Percentiles rank a stretch among this genome's conserved stretches.
Conservation (phyloP, 35 echinoderm and acorn worm genomes). For the Heliocidaris erythrogramma region DNA sequence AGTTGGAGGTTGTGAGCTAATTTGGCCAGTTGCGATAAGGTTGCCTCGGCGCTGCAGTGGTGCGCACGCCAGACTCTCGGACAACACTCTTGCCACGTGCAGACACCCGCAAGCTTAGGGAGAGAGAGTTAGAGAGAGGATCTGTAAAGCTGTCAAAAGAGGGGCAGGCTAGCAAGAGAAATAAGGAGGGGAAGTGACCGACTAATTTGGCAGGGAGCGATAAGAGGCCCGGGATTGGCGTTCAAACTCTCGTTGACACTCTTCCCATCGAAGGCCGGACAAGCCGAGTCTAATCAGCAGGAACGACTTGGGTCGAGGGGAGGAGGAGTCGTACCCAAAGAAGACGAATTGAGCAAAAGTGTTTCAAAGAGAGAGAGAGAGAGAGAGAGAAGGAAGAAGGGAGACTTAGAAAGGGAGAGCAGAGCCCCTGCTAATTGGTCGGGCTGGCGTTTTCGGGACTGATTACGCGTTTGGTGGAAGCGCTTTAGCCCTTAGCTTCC, state of each 20-base stretch:
- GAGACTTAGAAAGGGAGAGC: background rate
- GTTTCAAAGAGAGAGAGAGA: background rate
- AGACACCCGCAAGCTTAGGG: constrained; percentile 1
- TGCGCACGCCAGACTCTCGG: constrained; percentile 20
- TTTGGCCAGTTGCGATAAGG: constrained; percentile 55
- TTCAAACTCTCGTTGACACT: constrained; percentile 25
- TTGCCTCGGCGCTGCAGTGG: background rate
- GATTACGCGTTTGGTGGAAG: constrained; percentile 24
- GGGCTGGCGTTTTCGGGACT: constrained; percentile 20
- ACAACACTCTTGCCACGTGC: background rate
- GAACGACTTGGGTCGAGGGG: background rate
- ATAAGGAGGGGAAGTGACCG: constrained; percentile 18
- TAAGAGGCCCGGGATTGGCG: constrained; percentile 17
- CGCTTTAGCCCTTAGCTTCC: background rate
- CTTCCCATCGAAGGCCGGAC: constrained; percentile 10
- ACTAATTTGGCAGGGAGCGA: constrained; percentile 39
- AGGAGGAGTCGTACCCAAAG: background rate
- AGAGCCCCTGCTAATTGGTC: constrained; percentile 26
- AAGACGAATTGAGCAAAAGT: background rate
- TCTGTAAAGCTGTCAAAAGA: background rate
- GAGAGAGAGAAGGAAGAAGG: background rate
- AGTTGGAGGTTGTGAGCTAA: constrained; percentile 46
- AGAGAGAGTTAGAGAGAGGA: background rate
- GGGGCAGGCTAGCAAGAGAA: background rate
- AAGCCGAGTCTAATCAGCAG: constrained; percentile 24